Conservation (phyloP, 2,888 invertebrate species). For the Biston stratarius region DNA sequence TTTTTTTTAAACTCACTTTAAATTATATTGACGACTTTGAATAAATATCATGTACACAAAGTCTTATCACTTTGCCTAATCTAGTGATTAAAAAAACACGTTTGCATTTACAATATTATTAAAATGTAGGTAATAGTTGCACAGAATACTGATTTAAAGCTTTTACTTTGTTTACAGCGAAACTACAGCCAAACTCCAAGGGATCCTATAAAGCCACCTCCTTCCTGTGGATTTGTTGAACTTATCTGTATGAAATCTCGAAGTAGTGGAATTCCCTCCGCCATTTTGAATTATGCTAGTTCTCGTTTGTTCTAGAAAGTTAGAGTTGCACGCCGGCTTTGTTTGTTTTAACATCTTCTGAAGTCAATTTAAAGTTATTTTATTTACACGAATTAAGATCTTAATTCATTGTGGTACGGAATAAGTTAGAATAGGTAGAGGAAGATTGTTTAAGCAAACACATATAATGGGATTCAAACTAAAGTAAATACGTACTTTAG, state of each 20-base stretch:
- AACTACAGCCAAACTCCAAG: constrained; percentile 18
- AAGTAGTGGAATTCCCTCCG: constrained; percentile 30
- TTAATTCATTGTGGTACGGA: background rate
- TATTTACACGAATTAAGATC: constrained; percentile 20
- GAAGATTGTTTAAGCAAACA: too few species aligned
- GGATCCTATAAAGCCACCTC: constrained; percentile 21
- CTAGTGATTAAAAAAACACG: too few species aligned
- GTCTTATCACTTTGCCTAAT: too few species aligned
- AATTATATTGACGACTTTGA: too few species aligned
- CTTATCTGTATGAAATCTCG: constrained; percentile 37
- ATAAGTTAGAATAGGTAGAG: background rate
- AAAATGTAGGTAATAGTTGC: background rate
- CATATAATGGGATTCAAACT: too few species aligned
- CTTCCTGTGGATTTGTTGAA: constrained; percentile 34
- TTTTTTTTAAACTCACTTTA: too few species aligned
- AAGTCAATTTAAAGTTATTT: constrained; percentile 37
- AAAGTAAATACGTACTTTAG: too few species aligned
- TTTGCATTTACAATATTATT: too few species aligned
- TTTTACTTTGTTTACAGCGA: constrained; percentile 9
- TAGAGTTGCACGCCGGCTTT: constrained; percentile 33
- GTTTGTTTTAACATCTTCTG: constrained; percentile 38
- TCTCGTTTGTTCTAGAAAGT: constrained; percentile 37
- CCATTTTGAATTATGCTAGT: constrained; percentile 44
- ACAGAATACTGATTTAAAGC: background rate
- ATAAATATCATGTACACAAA: too few species aligned